Percentiles rank a stretch among this genome's conserved stretches.
Conservation (phyloP, 1,140 invertebrate species). For the Ips nitidus region DNA sequence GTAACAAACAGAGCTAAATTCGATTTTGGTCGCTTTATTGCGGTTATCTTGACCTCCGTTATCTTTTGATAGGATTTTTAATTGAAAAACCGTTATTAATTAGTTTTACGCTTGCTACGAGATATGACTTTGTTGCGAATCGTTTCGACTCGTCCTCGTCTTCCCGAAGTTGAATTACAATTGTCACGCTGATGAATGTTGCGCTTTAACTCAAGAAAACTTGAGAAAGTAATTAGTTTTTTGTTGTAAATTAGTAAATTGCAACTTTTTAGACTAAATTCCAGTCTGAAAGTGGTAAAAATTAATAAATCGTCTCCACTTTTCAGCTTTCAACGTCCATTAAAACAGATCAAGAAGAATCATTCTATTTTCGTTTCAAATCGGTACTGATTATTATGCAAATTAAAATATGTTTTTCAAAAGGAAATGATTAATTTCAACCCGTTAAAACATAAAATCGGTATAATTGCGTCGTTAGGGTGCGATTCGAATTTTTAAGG, state of each 20-base stretch:
- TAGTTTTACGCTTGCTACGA: conserved; percentile 1
- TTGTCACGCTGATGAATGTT: no score
- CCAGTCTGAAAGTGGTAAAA: no score
- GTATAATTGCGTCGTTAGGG: not conserved
- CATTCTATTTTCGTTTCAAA: not conserved
- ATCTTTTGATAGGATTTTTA: conserved; percentile 23
- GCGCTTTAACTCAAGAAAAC: no score
- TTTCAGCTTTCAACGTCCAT: not conserved
- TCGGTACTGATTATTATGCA: conserved; percentile 1
- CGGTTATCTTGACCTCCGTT: conserved; percentile 19
- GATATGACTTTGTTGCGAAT: not conserved
- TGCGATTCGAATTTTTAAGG: not conserved
- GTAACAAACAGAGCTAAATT: conserved; percentile 21
- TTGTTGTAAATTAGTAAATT: no score
- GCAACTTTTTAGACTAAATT: no score
- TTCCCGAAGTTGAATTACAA: no score
- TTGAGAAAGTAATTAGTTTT: no score
- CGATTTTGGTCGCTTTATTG: conserved; percentile 19
- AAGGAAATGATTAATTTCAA: not conserved
- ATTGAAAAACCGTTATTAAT: conserved; percentile 22
- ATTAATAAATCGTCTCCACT: not conserved
- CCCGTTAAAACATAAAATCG: conserved; percentile 3
- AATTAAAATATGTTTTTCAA: conserved; percentile 1
- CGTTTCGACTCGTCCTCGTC: no score
- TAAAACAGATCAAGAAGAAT: not conserved